Base-by-base conservation (phyloP, 1,140 invertebrate genomes). In the Dendrolimus punctatus region DNA sequence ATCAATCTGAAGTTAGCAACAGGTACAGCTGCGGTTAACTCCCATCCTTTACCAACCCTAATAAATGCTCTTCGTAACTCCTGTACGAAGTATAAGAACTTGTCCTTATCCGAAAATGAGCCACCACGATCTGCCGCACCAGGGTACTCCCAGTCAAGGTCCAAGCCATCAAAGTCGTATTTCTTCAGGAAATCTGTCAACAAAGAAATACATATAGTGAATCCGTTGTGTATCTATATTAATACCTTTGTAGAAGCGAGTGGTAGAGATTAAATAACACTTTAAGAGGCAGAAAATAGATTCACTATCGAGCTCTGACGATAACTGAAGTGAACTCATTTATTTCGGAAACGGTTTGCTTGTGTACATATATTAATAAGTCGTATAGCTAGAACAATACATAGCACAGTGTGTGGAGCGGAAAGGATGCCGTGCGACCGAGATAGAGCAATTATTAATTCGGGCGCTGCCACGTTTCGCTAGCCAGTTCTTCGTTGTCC, bases 71-170 rank as follows among this genome's bases (percentile, higher is more conserved):
- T 87, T 58, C 92, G 87, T 60, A 96, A 68, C 73, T 96, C 95
- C 68, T 95, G 91, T 1, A 96, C 94, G 45, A 96, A 92, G 68
- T 91, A 95, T n/a, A 93, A 89, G 85, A 95, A 95, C 41, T 89
- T 90, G 57, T 95, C 92, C 77, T 95, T 96, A 78, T 97, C 95
- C 2, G 92, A 91, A 69, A 92, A 95, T 46, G 89, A 91, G 40
- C 95, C 95, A n/a, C 94, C 94, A 9, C 95, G 88, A 77, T 96
- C 95, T 0, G 94, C 90, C 0, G 95, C 95, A 4, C 93, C 95
- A 2, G 95, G 95, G 70, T 96, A 96, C 78, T 95, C 93, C 94
- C 94, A 95, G 67, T 95, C 95, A 58, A 96, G 84, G 71, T 96
- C 95, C 57, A 95, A 92, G 6, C 94, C 94, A 73, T 95, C 94